Base-by-base conservation (phyloP, 2,113 vertebrate genomes). In the Mormyrus lacerda region DNA sequence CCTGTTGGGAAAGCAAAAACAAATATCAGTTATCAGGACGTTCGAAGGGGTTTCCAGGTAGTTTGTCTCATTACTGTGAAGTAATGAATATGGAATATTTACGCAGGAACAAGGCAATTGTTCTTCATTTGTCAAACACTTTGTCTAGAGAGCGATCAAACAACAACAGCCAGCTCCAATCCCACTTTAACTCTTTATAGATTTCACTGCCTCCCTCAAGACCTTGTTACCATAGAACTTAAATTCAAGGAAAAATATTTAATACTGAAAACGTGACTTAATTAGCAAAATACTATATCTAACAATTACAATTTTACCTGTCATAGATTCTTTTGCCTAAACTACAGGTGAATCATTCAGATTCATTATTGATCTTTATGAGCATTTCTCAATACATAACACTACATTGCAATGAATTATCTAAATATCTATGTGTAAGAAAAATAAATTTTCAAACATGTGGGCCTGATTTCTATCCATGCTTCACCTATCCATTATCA, bases 1-100 rank as follows among this genome's bases (percentile, higher is more conserved):
- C 65, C 88, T 91, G 89, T 90, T 92, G 31, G 90, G 73, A 42
- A 58, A 84, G 79, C 51, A 51, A 61, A 83, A 84, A 84, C 53
- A 89, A 83, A 89, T 89, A 53, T 89, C 6, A 89, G 9, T 85
- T 84, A 85, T 58, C 35, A 47, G 76, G 51, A 83, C 19, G 31
- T 83, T 21, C 7, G 24, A 53, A 79, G 35, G 87, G 48, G 87
- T 15, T 50, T 65, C 53, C 53, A 58, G 19, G 51, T 13, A 44
- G 51, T 65, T 58, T 87, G 39, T 89, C 88, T 89, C 47, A 89
- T 58, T 61, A 61, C 19, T n/a, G 27, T 31, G 27, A 88, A 50
- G 45, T 51, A 83, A 31, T 55, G 35, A 83, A 83, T 51, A 45
- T 31, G 31, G 76, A 53, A 55, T 1, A 55, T 89, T 73, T 84